phyloP scores from a whole-genome alignment of 2,797 vertebrate genomes.

The Loriculus beryllinus region DNA sequence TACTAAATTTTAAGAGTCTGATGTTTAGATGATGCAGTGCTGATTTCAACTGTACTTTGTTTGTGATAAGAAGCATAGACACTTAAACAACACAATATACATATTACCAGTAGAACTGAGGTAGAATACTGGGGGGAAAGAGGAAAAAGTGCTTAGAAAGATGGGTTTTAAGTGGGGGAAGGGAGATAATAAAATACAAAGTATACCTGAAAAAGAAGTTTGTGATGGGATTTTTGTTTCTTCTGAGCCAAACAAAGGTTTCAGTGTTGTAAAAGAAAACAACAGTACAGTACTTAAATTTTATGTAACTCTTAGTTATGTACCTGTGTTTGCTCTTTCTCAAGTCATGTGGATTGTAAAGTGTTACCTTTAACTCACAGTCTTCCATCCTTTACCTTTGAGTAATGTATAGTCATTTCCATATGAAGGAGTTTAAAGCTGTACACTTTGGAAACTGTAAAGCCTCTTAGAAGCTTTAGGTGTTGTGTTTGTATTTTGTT shows the following conservation, averaged over 20 bases:
- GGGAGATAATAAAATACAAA: neutral
- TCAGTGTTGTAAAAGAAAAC: neutral
- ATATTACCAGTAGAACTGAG: neutral
- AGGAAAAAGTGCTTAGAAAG: neutral
- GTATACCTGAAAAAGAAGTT: neutral
- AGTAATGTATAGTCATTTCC: neutral
- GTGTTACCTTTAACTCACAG: neutral
- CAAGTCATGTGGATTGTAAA: neutral
- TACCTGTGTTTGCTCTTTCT: neutral
- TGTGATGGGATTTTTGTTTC: neutral
- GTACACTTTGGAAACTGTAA: neutral
- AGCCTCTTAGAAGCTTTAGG: neutral
- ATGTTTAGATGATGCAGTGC: neutral
- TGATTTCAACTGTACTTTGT: neutral
- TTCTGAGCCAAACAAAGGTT: neutral
- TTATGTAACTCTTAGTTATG: neutral
- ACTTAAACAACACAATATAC: neutral
- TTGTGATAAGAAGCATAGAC: neutral
- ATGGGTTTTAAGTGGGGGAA: neutral
- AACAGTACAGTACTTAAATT: neutral
- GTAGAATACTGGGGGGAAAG: neutral
- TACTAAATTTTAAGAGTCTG: neutral
- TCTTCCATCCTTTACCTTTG: neutral
- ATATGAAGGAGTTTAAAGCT: neutral
- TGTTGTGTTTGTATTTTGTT: neutral